These are phyloP conservation scores for Malurus cyaneus DNA, from an alignment of 2,113 vertebrate species.

Conservation along the genomic window DNA sequence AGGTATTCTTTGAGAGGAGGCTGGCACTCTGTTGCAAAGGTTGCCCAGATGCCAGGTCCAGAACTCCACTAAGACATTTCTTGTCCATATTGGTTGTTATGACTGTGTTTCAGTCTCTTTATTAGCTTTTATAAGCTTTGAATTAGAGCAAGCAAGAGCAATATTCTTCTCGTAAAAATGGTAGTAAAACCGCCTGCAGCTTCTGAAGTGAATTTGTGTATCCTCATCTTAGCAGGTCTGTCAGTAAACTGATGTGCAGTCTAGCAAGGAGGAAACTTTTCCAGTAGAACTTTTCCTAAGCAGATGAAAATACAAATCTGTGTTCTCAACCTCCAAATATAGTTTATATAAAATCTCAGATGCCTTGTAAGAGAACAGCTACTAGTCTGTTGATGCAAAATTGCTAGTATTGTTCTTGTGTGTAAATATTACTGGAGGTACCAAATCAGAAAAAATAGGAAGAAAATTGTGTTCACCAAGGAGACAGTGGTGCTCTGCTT, in stretches of 20 bases:
- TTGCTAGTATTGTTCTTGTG: neutral
- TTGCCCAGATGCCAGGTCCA: neutral
- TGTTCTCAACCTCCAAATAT: neutral
- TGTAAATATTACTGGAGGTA: neutral
- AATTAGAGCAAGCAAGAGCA: neutral
- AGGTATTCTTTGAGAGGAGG: neutral
- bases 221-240: neutral
- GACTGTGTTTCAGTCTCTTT: neutral
- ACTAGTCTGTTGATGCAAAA: neutral
- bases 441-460: neutral
- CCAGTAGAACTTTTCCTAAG: neutral
- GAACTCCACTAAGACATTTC: fast-evolving
- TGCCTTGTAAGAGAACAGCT: neutral
- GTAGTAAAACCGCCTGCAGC: neutral
- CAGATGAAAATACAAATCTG: neutral
- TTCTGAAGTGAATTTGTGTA: neutral
- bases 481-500: neutral
- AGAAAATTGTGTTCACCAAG: neutral
- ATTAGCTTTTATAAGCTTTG: neutral
- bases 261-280: neutral
- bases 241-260: neutral
- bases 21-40: neutral
- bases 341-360: neutral
- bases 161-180: neutral
- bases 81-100: neutral